Conservation (phyloP, 2,888 invertebrate species). For the Erebia epiphron region DNA sequence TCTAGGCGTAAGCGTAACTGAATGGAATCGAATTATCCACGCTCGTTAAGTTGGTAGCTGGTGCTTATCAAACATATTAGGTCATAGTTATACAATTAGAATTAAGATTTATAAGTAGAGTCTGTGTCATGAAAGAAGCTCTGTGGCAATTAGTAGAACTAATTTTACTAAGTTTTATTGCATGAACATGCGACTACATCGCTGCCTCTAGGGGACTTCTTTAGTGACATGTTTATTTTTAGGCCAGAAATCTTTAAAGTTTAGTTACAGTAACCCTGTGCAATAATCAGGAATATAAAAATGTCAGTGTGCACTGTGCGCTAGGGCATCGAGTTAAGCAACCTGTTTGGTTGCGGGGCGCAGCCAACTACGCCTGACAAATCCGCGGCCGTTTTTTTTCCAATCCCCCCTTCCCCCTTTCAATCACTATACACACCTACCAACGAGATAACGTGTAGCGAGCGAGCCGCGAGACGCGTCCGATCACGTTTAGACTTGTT, state of each 20-base stretch:
- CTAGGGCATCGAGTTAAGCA: slow-evolving; percentile 64
- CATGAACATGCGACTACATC: no score
- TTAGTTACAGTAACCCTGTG: slow-evolving; percentile 61
- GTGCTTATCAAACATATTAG: neutral
- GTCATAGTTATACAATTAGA: slow-evolving; percentile 1
- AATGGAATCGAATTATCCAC: slow-evolving; percentile 30
- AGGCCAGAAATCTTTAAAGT: neutral
- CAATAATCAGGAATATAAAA: slow-evolving; percentile 66
- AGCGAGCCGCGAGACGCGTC: slow-evolving; percentile 51
- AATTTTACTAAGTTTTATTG: no score
- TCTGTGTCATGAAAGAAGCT: no score
- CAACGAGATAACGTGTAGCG: slow-evolving; percentile 42
- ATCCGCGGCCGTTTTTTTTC: slow-evolving; percentile 69
- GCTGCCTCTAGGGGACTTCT: no score
- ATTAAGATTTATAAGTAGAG: neutral
- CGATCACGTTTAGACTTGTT: slow-evolving; percentile 71
- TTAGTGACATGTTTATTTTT: no score
- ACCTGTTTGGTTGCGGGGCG: slow-evolving; percentile 75
- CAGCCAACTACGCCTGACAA: slow-evolving; percentile 76
- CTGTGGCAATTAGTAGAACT: no score
- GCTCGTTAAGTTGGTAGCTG: neutral
- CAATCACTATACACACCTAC: slow-evolving; percentile 41
- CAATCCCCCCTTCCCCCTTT: slow-evolving; percentile 44
- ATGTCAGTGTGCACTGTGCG: slow-evolving; percentile 63
- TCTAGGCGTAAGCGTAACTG: slow-evolving; percentile 36